Evolutionary conservation across 2,113 vertebrate genomes (phyloP).

Genomic region (Pteropus alecto): DNA sequence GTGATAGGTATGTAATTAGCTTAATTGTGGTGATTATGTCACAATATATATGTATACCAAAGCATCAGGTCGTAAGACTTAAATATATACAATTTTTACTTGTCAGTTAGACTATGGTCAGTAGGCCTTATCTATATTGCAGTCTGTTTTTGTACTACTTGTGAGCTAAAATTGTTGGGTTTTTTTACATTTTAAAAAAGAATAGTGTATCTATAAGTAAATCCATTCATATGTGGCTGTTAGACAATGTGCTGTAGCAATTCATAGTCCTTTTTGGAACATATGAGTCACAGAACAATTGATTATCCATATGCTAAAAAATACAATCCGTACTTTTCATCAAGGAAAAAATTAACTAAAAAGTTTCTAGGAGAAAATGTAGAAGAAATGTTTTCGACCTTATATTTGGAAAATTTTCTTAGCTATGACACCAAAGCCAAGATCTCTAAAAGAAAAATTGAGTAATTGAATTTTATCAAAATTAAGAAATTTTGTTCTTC

Average conservation of each 20-base stretch:
- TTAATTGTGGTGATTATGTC: background rate
- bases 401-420: background rate
- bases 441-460: background rate
- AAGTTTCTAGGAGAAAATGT: background rate
- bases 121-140: background rate
- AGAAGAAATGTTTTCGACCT: background rate
- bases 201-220: background rate
- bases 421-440: background rate
- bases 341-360: background rate
- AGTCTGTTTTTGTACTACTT: background rate
- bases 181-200: background rate
- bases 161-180: background rate
- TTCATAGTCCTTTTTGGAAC: background rate
- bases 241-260: background rate
- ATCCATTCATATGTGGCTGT: background rate
- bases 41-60: background rate
- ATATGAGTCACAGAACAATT: background rate
- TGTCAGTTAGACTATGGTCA: background rate
- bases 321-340: background rate
- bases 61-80: background rate
- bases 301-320: background rate
- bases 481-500: background rate
- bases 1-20: background rate
- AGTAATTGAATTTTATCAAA: background rate
- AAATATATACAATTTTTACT: background rate